These are phyloP conservation scores for Elephas maximus DNA, from an alignment of 2,113 vertebrate species.

Conservation along the genomic window DNA sequence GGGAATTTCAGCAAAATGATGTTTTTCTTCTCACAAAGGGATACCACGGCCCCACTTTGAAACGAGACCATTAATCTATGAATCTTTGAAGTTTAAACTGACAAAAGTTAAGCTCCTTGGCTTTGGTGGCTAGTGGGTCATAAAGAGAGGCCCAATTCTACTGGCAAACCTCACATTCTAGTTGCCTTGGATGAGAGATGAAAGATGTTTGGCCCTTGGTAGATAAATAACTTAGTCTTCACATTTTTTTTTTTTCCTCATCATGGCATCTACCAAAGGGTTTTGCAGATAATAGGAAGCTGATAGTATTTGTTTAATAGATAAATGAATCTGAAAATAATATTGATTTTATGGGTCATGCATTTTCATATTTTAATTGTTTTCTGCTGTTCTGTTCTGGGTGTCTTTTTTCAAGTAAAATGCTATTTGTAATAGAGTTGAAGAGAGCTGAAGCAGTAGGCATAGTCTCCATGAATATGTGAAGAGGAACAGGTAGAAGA, in stretches of 20 bases:
- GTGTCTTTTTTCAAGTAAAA: neutral
- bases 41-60: neutral
- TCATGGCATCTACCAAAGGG: neutral
- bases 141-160: neutral
- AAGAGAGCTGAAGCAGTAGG: neutral
- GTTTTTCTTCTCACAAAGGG: slow-evolving; percentile 48
- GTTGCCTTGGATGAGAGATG: neutral
- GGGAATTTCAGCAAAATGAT: slow-evolving; percentile 40
- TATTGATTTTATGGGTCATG: neutral
- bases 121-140: neutral
- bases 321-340: slow-evolving; percentile 22
- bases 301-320: neutral
- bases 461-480: neutral
- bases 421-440: neutral
- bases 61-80: slow-evolving; percentile 35
- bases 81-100: slow-evolving; percentile 33
- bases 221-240: neutral
- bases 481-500: neutral
- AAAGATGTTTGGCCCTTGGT: neutral
- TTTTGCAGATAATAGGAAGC: neutral
- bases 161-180: neutral
- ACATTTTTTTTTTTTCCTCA: neutral
- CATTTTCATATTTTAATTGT: neutral
- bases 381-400: neutral
- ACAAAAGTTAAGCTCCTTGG: slow-evolving; percentile 17